Percentiles rank a stretch among this genome's conserved stretches.
Conservation (phyloP, 1,140 invertebrate genomes). For the Drosophila sproati region DNA sequence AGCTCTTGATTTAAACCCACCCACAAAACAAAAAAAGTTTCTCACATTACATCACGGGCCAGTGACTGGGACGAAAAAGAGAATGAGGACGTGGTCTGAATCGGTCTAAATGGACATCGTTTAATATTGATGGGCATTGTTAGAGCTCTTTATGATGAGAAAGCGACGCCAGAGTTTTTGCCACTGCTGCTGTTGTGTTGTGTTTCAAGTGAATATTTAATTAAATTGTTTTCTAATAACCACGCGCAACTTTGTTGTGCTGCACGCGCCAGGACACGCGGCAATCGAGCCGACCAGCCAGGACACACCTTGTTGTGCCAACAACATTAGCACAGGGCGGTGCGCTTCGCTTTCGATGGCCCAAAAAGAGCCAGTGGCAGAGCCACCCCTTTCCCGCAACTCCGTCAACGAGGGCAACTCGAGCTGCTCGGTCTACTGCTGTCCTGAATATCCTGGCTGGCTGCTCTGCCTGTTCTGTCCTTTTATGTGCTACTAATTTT, state of each 20-base stretch:
- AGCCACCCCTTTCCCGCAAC: conserved; percentile 67
- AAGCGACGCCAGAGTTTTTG: conserved; percentile 50
- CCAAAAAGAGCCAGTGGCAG: conserved; percentile 45
- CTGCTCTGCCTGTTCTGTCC: conserved; percentile 32
- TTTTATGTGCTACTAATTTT: conserved; percentile 75
- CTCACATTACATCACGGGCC: conserved; percentile 77
- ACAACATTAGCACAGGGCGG: conserved; percentile 75
- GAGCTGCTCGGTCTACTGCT: conserved; percentile 2
- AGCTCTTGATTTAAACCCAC: conserved; percentile 28
- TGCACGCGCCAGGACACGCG: conserved; percentile 76
- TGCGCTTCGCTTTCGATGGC: conserved; percentile 35
- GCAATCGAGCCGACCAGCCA: conserved; percentile 53
- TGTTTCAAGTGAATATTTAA: conserved; percentile 84
- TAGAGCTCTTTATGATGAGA: conserved; percentile 73
- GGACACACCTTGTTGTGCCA: conserved; percentile 83
- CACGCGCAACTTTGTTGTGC: conserved; percentile 73
- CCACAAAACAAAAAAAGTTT: conserved; percentile 54
- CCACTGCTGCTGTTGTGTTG: conserved; percentile 36
- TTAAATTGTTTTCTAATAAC: conserved; percentile 84
- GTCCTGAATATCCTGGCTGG: conserved; percentile 17
- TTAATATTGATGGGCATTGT: conserved; percentile 81
- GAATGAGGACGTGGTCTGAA: conserved; percentile 41
- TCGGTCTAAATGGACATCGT: conserved; percentile 75
- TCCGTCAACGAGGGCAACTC: not conserved
- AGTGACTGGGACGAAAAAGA: conserved; percentile 44